Percentiles rank a stretch among this genome's conserved stretches.
Conservation (phyloP, 2,888 invertebrate genomes). For the Drosophila picticornis region DNA sequence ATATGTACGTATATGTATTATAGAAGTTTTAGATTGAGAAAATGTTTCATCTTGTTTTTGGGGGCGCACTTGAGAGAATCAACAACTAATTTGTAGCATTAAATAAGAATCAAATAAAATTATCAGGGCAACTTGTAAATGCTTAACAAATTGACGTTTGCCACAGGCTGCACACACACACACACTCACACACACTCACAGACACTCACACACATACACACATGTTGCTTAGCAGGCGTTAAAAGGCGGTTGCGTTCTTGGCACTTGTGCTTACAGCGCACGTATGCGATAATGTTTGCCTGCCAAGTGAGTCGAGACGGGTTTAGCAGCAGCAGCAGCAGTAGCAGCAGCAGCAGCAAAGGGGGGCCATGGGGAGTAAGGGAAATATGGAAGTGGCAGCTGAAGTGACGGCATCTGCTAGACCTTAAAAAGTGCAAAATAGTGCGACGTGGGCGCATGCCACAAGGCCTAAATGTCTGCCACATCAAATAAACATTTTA, state of each 20-base stretch:
- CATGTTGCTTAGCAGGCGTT: conserved; percentile 49
- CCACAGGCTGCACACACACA: conserved; percentile 36
- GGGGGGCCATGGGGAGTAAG: background rate
- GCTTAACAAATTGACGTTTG: conserved; percentile 82
- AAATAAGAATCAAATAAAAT: conserved; percentile 83
- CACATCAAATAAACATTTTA: conserved; percentile 32
- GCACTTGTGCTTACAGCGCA: conserved; percentile 76
- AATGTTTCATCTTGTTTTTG: background rate
- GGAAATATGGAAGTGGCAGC: background rate
- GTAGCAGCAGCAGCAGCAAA: background rate
- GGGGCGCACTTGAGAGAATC: conserved; percentile 35
- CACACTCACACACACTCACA: conserved; percentile 17
- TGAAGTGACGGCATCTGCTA: conserved; percentile 39
- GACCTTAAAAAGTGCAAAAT: conserved; percentile 79
- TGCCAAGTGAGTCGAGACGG: conserved; percentile 62
- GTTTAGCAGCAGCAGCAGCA: conserved; percentile 2
- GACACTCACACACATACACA: conserved; percentile 1
- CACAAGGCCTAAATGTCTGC: conserved; percentile 50
- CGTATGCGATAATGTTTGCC: conserved; percentile 82
- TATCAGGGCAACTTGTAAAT: conserved; percentile 82
- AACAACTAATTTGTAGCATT: conserved; percentile 81
- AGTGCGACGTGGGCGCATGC: conserved; percentile 69
- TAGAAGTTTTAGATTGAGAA: conserved; percentile 1
- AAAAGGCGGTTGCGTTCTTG: conserved; percentile 48
- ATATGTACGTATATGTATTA: conserved; percentile 8